Evolutionary conservation across 1,140 invertebrate genomes (phyloP).

Genomic region (Drosophila ercepeae): DNA sequence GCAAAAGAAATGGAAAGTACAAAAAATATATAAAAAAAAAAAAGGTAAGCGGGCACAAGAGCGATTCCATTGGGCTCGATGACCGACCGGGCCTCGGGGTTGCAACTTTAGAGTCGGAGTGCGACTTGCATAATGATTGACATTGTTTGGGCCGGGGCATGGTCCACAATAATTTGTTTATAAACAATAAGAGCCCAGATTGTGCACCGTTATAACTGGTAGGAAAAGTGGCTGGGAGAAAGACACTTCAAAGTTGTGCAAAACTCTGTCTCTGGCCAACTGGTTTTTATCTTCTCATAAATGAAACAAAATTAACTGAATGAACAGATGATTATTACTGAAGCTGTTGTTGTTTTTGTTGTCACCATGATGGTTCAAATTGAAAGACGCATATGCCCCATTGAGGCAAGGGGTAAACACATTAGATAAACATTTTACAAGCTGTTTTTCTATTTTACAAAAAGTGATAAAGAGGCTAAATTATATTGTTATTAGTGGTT

Average conservation of each 20-base stretch:
- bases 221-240: background rate
- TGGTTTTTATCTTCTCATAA: conserved; percentile 54
- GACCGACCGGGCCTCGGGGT: conserved; percentile 63
- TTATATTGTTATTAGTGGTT: background rate
- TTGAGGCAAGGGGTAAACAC: conserved; percentile 9
- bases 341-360: conserved; percentile 1
- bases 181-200: conserved; percentile 67
- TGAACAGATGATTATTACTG: conserved; percentile 23
- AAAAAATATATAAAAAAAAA: background rate
- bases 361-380: conserved; percentile 9
- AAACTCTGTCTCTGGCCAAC: conserved; percentile 58
- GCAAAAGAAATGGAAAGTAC: conserved; percentile 79
- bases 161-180: conserved; percentile 69
- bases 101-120: conserved; percentile 46
- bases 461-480: background rate
- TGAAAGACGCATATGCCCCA: background rate
- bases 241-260: conserved; percentile 47
- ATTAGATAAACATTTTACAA: conserved; percentile 17
- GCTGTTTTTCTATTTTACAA: background rate
- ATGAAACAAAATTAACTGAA: conserved; percentile 40
- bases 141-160: conserved; percentile 41
- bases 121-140: conserved; percentile 77
- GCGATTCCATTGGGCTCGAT: conserved; percentile 58
- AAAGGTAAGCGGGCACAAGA: conserved; percentile 29
- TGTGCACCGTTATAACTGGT: conserved; percentile 64